Evolutionary conservation across 2,113 vertebrate species (phyloP), one percentile per base, ranked within the genome.

Genomic region (Trochalopteron elliotii): DNA sequence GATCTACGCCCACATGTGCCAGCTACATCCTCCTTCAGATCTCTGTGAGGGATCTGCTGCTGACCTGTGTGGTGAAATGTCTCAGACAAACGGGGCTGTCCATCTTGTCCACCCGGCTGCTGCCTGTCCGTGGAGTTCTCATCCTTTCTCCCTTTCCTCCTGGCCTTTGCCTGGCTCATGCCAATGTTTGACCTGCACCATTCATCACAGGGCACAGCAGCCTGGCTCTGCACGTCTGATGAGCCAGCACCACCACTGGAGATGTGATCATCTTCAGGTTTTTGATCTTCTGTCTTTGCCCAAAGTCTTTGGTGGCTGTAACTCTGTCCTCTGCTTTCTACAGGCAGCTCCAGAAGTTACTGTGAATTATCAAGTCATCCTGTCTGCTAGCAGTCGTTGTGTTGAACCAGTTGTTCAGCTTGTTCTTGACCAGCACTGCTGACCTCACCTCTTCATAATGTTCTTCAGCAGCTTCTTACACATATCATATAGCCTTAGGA

Each of bases 361-460:
- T 87, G 68, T 4, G 20, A 90, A 83, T 89, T 90, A 96, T 83
- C 89, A 81, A 80, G 83, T 81, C 76, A 83, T 39, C 42, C 72
- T 71, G 92, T 63, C 86, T 93, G 86, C 56, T 92, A 61, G 79
- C 59, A 94, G 72, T 57, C 75, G 23, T 49, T 90, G 96, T 71
- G 80, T 15, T 91, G 76, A 96, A 96, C 96, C 96, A 95, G 95
- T 97, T 94, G 85, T 90, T 97, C 96, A 92, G 95, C 96, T 94
- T 91, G 60, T 37, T 87, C 56, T 94, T 95, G 95, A 94, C 96
- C 96, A 96, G 91, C 89, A 87, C 93, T 96, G 94, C 95, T 97
- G 96, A 97, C 76, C 91, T 97, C 95, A 96, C 87, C 94, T 91
- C 94, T 71, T 49, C 93, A 71, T 87, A 35, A 93, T 95, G 94